phyloP scores from a whole-genome alignment of 2,888 invertebrate genomes.

The Caradrina kadenii region DNA sequence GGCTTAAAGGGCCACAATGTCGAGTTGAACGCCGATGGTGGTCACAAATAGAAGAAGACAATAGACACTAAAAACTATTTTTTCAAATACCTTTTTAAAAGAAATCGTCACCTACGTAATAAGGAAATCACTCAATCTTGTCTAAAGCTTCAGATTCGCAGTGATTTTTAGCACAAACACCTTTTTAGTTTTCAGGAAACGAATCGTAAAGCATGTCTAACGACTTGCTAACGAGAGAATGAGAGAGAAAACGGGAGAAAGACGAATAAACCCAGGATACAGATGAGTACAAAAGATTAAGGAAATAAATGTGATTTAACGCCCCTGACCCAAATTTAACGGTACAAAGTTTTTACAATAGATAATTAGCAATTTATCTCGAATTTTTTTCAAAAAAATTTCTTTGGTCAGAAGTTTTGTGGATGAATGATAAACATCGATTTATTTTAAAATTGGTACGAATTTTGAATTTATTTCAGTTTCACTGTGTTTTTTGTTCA shows the following conservation, averaged over 20 bases:
- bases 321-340: conserved; percentile 40
- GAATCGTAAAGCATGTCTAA: conserved; percentile 57
- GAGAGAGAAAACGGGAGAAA: conserved; percentile 45
- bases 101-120: neutral
- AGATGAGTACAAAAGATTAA: conserved; percentile 55
- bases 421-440: neutral
- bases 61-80: neutral
- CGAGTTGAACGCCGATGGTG: too few relatives aligned
- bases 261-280: conserved; percentile 43
- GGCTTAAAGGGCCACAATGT: too few relatives aligned
- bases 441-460: neutral
- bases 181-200: conserved; percentile 49
- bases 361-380: conserved; percentile 49
- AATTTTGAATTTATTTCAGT: neutral
- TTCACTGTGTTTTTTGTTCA: too few relatives aligned
- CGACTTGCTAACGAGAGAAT: conserved; percentile 53
- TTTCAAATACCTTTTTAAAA: neutral
- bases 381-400: conserved; percentile 22
- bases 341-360: conserved; percentile 48
- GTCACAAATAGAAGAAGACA: too few relatives aligned
- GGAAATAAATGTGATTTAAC: conserved; percentile 51
- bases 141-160: conserved; percentile 6
- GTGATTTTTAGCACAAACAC: conserved; percentile 38
- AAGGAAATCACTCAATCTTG: conserved; percentile 16
- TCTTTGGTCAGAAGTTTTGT: conserved; percentile 10